A percentile compares a stretch with the other conserved stretches of the same genome.
Conservation (phyloP, 2,797 vertebrate genomes). For the Pterois miles region DNA sequence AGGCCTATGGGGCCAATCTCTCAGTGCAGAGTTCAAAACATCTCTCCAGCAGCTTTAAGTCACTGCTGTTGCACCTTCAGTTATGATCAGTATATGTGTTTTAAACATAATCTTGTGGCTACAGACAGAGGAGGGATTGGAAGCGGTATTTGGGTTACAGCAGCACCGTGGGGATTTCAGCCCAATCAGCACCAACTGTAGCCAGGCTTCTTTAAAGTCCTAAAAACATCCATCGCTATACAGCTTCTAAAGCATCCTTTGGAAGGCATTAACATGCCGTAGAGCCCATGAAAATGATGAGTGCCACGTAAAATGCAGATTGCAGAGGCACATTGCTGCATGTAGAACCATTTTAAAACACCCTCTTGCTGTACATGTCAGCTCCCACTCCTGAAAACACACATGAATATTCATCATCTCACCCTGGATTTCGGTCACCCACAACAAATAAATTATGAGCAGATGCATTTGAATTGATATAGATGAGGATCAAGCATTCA, state of each 20-base stretch:
- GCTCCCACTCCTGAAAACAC: slow-evolving; percentile 32
- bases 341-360: slow-evolving; percentile 22
- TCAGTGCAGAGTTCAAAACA: slow-evolving; percentile 57
- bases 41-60: slow-evolving; percentile 33
- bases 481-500: neutral
- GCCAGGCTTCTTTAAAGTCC: slow-evolving; percentile 23
- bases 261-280: neutral
- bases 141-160: slow-evolving; percentile 72
- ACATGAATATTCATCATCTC: slow-evolving; percentile 47
- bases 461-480: neutral
- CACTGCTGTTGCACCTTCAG: slow-evolving; percentile 4
- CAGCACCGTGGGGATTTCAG: slow-evolving; percentile 59
- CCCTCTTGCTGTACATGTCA: slow-evolving; percentile 9
- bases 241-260: slow-evolving; percentile 2
- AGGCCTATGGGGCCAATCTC: slow-evolving; percentile 60
- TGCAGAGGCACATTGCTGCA: neutral
- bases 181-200: slow-evolving; percentile 42
- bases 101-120: neutral
- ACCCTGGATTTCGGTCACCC: slow-evolving; percentile 7
- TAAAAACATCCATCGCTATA: slow-evolving; percentile 28
- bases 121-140: slow-evolving; percentile 10
- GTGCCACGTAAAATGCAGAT: slow-evolving; percentile 1
- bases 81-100: neutral
- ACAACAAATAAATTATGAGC: slow-evolving; percentile 20
- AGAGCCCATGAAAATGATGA: neutral